Base-by-base conservation (phyloP, 64 coral and sea anemone species). In the Catalaphyllia jardinei region DNA sequence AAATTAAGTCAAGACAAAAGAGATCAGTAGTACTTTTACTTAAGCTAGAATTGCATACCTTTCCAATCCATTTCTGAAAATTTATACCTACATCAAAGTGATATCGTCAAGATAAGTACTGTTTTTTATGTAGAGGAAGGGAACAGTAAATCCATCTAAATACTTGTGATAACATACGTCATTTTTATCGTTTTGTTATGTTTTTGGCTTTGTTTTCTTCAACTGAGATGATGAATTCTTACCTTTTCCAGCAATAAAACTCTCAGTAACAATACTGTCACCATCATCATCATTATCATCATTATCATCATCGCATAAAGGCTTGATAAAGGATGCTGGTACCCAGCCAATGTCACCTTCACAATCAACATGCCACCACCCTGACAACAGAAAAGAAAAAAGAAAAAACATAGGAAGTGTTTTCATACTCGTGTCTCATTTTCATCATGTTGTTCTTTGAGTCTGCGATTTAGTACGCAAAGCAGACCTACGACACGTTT, bases 311-410 rank as follows among this genome's bases (percentile, higher is more conserved):
- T 10, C 46, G 24, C n/a, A 69, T 79, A 51, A 2, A 74, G 89
- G 67, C 46, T 98, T 87, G 24, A 98, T 87, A 59, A 90, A 98
- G 0, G 96, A 90, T 0, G 96, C 96, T 31, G 96, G 96, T 42
- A 98, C 93, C 96, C 96, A 98, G 2, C 96, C 96, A 10, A 92
- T 93, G 51, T 98, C 96, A 71, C 94, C 96, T 57, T 98, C 96
- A 55, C 94, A 85, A 69, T 98, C 94, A 14, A 94, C 96, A 82
- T 92, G 94, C 96, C 96, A 98, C 96, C 96, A 98, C 16, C 96
- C 96, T 98, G 71, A 31, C 12, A 50, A 52, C 73, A 71, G 20
- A 76, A 19, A 75, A 31, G 60, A 24, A 81, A 46, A 64, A 4
- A 29, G 30, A 50, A 49, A 64, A 29, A 25, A 46, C 14, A 46